Base-by-base conservation (phyloP, 1,140 invertebrate genomes). In the Drosophila pandora region DNA sequence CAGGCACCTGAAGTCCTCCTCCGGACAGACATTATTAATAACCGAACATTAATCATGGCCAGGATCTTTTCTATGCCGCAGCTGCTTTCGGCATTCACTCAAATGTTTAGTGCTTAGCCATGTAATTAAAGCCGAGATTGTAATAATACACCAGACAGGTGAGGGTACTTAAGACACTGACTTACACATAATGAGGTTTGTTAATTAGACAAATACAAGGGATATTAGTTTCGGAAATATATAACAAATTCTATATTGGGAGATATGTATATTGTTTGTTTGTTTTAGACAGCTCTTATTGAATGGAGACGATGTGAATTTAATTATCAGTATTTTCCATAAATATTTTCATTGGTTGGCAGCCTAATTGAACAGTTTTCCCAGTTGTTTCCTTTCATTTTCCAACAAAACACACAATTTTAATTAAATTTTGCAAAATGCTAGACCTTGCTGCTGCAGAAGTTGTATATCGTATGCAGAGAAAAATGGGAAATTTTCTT, bases 111-210 rank as follows among this genome's bases (percentile, higher is more conserved):
- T 65, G 80, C 74, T 83, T 79, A 83, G 48, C 60, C 37, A 23
- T 52, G 79, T 79, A 83, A 79, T 79, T 62, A 69, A 57, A 65
- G 75, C 75, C 55, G 54, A 62, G 69, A 84, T 79, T 82, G 64
- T 60, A 43, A 56, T 57, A 64, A 49, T 28, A 59, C 39, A 13
- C 61, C 50, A 30, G 52, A 22, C 65, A 76, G 58, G 61, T 82
- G 45, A 49, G 28, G 39, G 32, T 43, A 53, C 61, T 43, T 34
- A 28, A 48, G 56, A 25, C 41, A 2, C 43, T 32, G 63, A 25
- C 65, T 56, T 48, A 32, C 34, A 12, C 30, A n/a, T 17, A 67
- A 52, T 49, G 53, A 34, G 43, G 21, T 32, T 30, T 70, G 63
- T 69, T 70, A 69, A 70, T 70, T 39, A 49, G 21, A 23, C 5